phyloP scores from a whole-genome alignment of 2,113 vertebrate species.

The Suncus etruscus region DNA sequence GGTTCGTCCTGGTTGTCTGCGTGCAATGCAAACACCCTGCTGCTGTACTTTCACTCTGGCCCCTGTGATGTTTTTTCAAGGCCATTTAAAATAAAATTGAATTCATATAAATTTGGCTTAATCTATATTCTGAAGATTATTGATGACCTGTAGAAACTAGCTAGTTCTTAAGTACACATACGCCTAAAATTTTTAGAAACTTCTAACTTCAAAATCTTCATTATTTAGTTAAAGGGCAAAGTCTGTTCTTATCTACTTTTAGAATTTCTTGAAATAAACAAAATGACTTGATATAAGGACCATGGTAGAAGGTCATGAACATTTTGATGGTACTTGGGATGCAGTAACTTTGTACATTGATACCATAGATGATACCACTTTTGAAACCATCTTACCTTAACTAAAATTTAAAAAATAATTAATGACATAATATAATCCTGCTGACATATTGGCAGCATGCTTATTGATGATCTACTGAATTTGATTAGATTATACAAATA shows the following conservation, averaged over 20 bases:
- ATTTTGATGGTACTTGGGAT: no score
- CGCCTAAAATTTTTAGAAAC: slow-evolving; percentile 47
- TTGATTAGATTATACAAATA: slow-evolving; percentile 14
- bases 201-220: slow-evolving; percentile 43
- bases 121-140: background rate
- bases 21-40: no score
- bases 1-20: no score
- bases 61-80: background rate
- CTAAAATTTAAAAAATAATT: no score
- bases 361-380: no score
- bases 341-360: no score
- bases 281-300: background rate
- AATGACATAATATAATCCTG: background rate
- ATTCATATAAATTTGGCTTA: slow-evolving; percentile 57
- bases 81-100: slow-evolving; percentile 65
- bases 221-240: slow-evolving; percentile 31
- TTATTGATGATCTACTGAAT: slow-evolving; percentile 32
- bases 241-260: background rate
- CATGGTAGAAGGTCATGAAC: no score
- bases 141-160: slow-evolving; percentile 39
- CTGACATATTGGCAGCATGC: background rate
- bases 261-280: slow-evolving; percentile 28
- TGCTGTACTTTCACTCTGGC: no score
- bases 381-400: no score
- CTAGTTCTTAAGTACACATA: slow-evolving; percentile 27